Evolutionary conservation across 1,140 invertebrate genomes (phyloP).

Genomic region (Mizuhopecten yessoensis): DNA sequence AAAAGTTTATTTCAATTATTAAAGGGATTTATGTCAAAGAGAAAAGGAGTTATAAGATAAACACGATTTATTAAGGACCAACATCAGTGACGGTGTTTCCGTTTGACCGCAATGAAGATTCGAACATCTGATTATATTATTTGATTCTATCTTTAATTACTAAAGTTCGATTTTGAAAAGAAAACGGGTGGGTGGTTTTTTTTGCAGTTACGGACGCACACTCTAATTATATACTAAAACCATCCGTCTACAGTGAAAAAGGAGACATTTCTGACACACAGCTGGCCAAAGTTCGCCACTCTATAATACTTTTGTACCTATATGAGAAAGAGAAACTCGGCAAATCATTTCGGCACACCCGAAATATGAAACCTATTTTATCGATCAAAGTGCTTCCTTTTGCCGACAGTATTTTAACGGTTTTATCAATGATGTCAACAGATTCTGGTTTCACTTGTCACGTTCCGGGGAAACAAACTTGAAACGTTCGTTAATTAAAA

Average conservation of each 20-base stretch:
- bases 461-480: neutral
- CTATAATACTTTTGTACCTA: neutral
- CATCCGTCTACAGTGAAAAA: neutral
- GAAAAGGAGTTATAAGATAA: no score
- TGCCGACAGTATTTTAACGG: neutral
- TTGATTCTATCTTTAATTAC: no score
- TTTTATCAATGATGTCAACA: neutral
- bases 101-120: no score
- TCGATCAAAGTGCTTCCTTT: neutral
- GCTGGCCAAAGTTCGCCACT: neutral
- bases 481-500: neutral
- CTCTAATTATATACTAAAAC: no score
- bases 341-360: neutral
- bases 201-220: neutral
- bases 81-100: no score
- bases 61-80: no score
- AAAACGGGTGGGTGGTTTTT: neutral
- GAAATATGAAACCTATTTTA: neutral
- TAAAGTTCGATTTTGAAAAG: neutral
- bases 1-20: no score
- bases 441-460: neutral
- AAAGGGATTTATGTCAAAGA: no score
- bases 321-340: neutral
- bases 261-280: neutral
- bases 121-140: no score